Conservation (phyloP, 1,140 invertebrate genomes). For the Papilio dardanus region DNA sequence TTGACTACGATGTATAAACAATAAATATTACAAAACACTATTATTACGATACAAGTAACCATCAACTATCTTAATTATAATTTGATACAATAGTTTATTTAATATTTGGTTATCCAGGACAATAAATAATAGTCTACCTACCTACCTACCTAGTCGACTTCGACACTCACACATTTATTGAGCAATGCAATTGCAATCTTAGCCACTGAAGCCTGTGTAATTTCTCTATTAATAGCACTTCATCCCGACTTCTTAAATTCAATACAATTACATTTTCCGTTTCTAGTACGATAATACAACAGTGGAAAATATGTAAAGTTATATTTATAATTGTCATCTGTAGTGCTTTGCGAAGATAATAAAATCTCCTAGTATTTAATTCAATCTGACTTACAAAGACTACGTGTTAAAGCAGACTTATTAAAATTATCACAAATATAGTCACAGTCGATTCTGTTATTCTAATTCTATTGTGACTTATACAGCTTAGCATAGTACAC, state of each 20-base stretch:
- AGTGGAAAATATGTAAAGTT: background rate
- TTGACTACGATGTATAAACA: background rate
- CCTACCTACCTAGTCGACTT: background rate
- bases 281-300: background rate
- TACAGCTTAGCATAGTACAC: background rate
- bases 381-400: background rate
- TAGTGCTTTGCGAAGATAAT: background rate
- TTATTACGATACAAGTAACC: background rate
- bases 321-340: background rate
- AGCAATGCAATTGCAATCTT: background rate
- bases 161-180: background rate
- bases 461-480: slow-evolving; percentile 4
- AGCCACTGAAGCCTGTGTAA: background rate
- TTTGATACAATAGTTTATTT: slow-evolving; percentile 15
- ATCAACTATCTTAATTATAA: background rate
- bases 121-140: slow-evolving; percentile 22
- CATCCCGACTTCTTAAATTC: background rate
- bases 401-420: slow-evolving; percentile 24
- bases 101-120: slow-evolving; percentile 8
- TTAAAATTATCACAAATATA: slow-evolving; percentile 47
- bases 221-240: background rate
- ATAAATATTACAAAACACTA: background rate
- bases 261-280: background rate
- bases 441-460: slow-evolving; percentile 34
- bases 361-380: background rate